Percentiles rank a stretch among this genome's conserved stretches.
These are phyloP conservation scores for Pantherophis vulpinus DNA, from an alignment of 2,797 vertebrate species.

Conservation along the genomic window DNA sequence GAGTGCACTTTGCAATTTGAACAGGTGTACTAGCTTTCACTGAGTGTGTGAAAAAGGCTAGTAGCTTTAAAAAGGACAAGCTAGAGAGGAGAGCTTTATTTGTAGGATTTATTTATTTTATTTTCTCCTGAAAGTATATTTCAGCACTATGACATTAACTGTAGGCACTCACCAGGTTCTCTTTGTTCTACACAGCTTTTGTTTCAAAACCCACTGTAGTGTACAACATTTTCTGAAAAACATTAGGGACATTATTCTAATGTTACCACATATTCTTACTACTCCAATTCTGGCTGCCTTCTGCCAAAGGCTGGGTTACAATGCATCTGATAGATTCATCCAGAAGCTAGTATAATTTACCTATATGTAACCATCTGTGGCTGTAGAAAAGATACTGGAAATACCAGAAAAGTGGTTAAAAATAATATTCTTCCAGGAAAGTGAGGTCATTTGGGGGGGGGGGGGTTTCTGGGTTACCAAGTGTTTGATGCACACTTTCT, in stretches of 20 bases:
- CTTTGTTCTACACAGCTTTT: background rate
- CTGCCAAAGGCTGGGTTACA: background rate
- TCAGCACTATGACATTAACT: background rate
- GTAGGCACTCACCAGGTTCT: background rate
- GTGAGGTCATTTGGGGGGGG: background rate
- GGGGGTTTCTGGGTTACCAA: no score
- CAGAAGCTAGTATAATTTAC: background rate
- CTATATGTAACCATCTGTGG: background rate
- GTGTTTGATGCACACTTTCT: no score
- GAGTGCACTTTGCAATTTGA: background rate
- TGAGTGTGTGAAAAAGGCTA: background rate
- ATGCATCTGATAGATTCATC: background rate
- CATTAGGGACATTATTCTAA: background rate
- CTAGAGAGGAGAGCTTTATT: background rate
- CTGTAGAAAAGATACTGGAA: background rate
- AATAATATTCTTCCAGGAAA: background rate
- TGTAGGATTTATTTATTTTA: background rate
- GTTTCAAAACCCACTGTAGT: background rate
- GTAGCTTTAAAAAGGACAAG: background rate
- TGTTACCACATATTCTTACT: background rate
- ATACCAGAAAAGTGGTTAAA: background rate
- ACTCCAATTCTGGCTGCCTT: background rate
- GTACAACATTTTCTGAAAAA: background rate
- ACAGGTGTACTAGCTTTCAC: background rate
- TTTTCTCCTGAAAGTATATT: background rate